A percentile compares a stretch with the other conserved stretches of the same genome.
Conservation (phyloP, 2,797 vertebrate genomes). For the Myotis planiceps region DNA sequence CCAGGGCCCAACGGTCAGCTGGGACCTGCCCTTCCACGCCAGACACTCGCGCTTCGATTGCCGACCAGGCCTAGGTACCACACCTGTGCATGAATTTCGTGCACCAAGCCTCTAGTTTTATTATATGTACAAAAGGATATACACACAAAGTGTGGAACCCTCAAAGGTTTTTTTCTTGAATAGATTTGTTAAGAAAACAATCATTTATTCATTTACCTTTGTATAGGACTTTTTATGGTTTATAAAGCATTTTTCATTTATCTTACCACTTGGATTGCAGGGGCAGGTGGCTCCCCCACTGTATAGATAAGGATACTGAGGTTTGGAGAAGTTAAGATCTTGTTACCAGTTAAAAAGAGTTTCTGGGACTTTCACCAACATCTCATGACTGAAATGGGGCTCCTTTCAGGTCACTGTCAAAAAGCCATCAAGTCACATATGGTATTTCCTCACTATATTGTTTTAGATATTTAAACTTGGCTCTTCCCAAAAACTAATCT, state of each 20-base stretch:
- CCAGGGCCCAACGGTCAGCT: too few relatives aligned
- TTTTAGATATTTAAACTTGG: constrained; percentile 63
- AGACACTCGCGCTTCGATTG: too few relatives aligned
- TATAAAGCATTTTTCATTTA: constrained; percentile 12
- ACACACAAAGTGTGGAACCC: not conserved
- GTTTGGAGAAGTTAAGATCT: not conserved
- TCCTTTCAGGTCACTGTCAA: constrained; percentile 55
- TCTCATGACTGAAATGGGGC: constrained; percentile 25
- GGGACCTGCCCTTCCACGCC: too few relatives aligned
- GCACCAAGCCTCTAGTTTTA: not conserved
- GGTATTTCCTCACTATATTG: not conserved
- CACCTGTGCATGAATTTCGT: too few relatives aligned
- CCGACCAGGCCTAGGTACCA: too few relatives aligned
- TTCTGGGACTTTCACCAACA: not conserved
- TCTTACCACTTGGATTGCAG: not conserved
- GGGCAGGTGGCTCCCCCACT: not conserved
- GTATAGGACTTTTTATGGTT: not conserved
- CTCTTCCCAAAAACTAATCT: constrained; percentile 59
- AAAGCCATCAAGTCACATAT: constrained; percentile 45
- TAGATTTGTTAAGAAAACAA: constrained; percentile 4
- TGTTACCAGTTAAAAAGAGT: not conserved
- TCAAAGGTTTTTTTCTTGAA: constrained; percentile 41
- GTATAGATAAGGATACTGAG: not conserved
- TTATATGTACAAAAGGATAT: not conserved
- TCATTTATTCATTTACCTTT: not conserved